A percentile compares a stretch with the other conserved stretches of the same genome.
phyloP scores from a whole-genome alignment of 2,113 vertebrate genomes.

The Laterallus jamaicensis region DNA sequence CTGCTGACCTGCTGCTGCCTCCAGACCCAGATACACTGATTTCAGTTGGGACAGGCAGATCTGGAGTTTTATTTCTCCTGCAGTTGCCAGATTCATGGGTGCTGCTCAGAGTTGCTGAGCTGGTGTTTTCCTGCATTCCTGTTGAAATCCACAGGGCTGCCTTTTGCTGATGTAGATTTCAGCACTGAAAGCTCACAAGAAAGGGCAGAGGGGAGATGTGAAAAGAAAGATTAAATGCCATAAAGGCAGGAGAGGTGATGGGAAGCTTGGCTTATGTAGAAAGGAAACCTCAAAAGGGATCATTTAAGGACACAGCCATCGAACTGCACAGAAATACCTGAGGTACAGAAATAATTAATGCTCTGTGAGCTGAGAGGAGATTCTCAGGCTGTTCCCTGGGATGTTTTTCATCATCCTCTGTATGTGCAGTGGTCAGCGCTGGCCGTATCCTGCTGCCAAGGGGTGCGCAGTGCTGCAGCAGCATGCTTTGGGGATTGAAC shows the following conservation, averaged over 20 bases:
- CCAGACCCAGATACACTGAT: background rate
- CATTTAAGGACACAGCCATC: background rate
- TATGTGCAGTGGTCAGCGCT: background rate
- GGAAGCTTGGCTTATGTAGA: background rate
- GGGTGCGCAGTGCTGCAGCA: background rate
- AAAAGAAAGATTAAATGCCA: background rate
- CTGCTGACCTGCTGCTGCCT: background rate
- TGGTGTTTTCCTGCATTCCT: background rate
- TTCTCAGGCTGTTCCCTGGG: background rate
- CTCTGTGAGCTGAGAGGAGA: background rate
- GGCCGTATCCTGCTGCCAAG: rapidly evolving
- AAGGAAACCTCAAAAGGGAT: background rate
- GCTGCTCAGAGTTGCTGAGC: background rate
- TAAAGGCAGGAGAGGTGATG: background rate
- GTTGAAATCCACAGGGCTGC: background rate
- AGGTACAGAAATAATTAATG: background rate
- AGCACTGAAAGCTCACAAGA: background rate
- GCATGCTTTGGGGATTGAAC: background rate
- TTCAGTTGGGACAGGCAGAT: background rate
- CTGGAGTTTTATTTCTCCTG: background rate
- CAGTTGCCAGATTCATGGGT: background rate
- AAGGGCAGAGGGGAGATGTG: background rate
- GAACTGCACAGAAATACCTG: background rate
- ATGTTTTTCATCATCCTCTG: background rate
- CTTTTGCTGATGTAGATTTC: background rate